phyloP scores from a whole-genome alignment of 2,113 vertebrate genomes.

The Talpa occidentalis region DNA sequence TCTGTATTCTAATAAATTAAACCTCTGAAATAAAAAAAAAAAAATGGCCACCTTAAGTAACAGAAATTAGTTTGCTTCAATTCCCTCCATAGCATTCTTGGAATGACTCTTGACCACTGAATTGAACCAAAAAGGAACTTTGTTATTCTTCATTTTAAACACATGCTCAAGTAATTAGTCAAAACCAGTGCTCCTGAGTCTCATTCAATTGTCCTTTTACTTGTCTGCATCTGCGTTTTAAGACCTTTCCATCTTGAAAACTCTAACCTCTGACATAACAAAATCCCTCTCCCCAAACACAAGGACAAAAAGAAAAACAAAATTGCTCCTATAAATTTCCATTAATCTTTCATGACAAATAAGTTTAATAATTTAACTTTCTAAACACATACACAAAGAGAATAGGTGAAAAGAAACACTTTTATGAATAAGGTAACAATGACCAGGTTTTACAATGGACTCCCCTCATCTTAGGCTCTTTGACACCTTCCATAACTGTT shows the following conservation, averaged over 20 bases:
- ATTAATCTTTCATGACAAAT: slow-evolving; percentile 55
- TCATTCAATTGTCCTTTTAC: neutral
- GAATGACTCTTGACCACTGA: neutral
- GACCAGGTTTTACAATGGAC: neutral
- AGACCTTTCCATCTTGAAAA: neutral
- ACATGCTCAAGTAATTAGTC: neutral
- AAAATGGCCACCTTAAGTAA: neutral
- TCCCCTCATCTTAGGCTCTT: neutral
- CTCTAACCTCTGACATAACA: neutral
- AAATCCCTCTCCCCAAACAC: neutral
- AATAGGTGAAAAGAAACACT: neutral
- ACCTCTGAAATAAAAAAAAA: neutral
- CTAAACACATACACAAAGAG: neutral
- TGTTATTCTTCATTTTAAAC: slow-evolving; percentile 11
- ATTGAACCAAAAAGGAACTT: neutral
- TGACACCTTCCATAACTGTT: neutral
- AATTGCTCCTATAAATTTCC: neutral
- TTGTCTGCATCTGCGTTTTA: neutral
- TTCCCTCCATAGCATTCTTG: neutral
- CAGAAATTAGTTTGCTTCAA: neutral
- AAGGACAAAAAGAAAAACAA: neutral
- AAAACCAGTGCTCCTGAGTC: too few relatives aligned
- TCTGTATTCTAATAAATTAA: neutral
- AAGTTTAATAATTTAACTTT: slow-evolving; percentile 61
- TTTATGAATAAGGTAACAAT: neutral